A percentile compares a stretch with the other conserved stretches of the same genome.
Conservation (phyloP, 2,113 vertebrate genomes). For the Anguilla rostrata region DNA sequence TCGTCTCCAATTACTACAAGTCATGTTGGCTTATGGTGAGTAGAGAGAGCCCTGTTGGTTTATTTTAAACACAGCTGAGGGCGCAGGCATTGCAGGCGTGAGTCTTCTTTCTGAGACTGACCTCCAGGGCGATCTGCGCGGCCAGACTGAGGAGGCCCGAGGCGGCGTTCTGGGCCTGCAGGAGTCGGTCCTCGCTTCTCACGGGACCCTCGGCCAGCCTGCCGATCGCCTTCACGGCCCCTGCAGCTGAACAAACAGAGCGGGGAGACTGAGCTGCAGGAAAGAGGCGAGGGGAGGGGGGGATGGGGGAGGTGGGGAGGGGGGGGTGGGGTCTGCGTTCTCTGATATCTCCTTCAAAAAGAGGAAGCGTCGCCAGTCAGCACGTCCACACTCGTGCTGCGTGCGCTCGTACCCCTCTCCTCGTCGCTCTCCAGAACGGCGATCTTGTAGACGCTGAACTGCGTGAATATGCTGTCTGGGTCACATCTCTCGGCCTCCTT, state of each 20-base stretch:
- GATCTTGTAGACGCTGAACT: slow-evolving; percentile 85
- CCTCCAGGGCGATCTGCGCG: slow-evolving; percentile 87
- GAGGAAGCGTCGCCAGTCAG: background rate
- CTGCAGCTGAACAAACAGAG: slow-evolving; percentile 70
- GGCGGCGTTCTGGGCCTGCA: slow-evolving; percentile 59
- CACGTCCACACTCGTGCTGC: slow-evolving; percentile 34
- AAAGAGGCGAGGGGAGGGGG: too few species aligned
- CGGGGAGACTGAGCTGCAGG: background rate
- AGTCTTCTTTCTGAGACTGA: slow-evolving; percentile 45
- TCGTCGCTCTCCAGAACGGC: slow-evolving; percentile 75
- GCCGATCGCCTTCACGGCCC: slow-evolving; percentile 71
- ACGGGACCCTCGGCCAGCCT: slow-evolving; percentile 52
- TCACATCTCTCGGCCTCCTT: slow-evolving; percentile 79
- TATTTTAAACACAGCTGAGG: background rate
- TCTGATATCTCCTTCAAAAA: too few species aligned
- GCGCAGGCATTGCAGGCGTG: background rate
- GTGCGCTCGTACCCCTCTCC: slow-evolving; percentile 66
- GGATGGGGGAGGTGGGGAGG: background rate
- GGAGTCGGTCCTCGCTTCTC: slow-evolving; percentile 50
- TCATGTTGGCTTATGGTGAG: background rate
- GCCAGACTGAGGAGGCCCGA: slow-evolving; percentile 77
- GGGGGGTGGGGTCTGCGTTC: too few species aligned
- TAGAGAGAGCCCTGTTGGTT: background rate
- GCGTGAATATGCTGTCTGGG: slow-evolving; percentile 82
- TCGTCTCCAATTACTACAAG: background rate